Conservation (phyloP, 2,888 invertebrate species). For the Orthosia incerta region DNA sequence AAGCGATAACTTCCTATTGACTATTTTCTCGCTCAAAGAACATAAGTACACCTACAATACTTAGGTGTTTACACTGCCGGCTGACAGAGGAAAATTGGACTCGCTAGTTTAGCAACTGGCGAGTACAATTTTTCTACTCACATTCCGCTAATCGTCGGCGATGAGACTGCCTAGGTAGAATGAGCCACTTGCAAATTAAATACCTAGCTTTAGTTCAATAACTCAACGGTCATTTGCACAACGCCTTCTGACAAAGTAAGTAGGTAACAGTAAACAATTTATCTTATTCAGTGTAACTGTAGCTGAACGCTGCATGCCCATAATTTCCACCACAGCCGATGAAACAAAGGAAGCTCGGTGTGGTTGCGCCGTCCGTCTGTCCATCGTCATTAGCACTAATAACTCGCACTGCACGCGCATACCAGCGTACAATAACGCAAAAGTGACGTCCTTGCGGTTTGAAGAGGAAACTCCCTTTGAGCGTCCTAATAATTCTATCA, state of each 20-base stretch:
- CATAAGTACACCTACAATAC: neutral
- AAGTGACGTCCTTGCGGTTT: conserved; percentile 84
- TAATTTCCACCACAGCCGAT: conserved; percentile 56
- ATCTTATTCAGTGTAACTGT: conserved; percentile 43
- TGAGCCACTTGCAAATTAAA: neutral
- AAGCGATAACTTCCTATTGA: neutral
- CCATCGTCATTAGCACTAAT: conserved; percentile 86
- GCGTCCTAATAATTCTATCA: conserved; percentile 86
- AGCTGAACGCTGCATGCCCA: conserved; percentile 22
- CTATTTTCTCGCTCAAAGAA: neutral
- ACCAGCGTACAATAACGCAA: conserved; percentile 76
- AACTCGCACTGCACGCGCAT: conserved; percentile 79
- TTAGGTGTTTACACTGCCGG: neutral
- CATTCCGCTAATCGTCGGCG: neutral
- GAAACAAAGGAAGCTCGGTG: conserved; percentile 80
- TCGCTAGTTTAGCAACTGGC: neutral
- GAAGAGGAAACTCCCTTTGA: conserved; percentile 79
- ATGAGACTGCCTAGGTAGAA: neutral
- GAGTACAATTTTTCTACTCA: neutral
- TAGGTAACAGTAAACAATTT: conserved; percentile 25
- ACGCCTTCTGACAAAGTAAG: conserved; percentile 23
- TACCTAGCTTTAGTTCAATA: too few relatives aligned
- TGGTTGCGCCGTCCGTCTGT: conserved; percentile 74
- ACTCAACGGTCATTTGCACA: conserved; percentile 2
- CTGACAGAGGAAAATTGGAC: neutral